Base-by-base conservation (phyloP, 2,888 invertebrate species). In the Adela reaumurella region DNA sequence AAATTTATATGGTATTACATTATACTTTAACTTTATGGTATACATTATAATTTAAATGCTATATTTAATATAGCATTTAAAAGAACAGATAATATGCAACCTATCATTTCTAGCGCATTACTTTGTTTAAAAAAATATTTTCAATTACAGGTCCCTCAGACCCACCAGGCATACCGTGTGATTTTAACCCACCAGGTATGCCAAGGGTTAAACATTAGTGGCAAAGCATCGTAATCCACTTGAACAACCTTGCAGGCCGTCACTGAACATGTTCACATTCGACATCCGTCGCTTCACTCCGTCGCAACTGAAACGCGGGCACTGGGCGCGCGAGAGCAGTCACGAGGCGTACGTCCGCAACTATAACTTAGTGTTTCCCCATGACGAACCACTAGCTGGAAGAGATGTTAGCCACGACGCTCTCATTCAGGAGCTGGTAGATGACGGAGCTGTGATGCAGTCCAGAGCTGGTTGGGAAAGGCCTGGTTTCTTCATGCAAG, bases 331-430 rank as follows among this genome's bases (percentile, higher is more conserved):
- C 20, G 91, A 93, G 64, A 84, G 91, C 56, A 89, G 90, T 50
- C 94, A 95, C 63, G 95, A 96, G 66, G 85, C 92, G n/a, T 95
- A 95, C 62, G 92, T 86, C 0, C 89, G 86, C 57, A 94, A 94
- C 69, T 95, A 95, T 63, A 82, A 82, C 55, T 87, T 88, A 58
- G 88, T 90, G 10, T 95, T 90, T 64, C 89, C 90, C 0, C 82
- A 92, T 58, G 93, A 94, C 63, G 91, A 94, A 63, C 87, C 88
- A 1, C 66, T 94, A 46, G 90, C 91, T 1, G 92, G 92, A 0
- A 74, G 95, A 28, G 89, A 77, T 49, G 66, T 70, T 0, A 71
- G 73, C 48, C 74, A 76, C 46, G 76, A 78, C 44, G 79, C 78
- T 0, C 46, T 79, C 51, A 78, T 78, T 17, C 70, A 89, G 79